Conservation (phyloP, 2,797 vertebrate genomes). For the Xenentodon cancila region DNA sequence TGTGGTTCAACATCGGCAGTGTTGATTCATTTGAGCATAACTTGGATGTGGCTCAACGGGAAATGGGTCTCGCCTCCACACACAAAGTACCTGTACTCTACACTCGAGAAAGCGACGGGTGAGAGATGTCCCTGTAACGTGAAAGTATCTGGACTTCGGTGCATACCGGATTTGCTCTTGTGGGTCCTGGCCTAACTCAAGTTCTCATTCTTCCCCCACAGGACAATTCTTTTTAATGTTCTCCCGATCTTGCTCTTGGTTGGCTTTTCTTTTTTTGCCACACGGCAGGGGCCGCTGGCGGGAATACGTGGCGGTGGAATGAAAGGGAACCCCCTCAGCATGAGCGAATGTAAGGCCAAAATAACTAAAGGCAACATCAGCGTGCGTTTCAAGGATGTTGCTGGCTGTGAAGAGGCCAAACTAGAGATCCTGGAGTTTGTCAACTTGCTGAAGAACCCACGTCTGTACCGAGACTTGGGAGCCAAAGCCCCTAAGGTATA, state of each 20-base stretch:
- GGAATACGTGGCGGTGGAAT: constrained; percentile 84
- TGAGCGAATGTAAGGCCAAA: constrained; percentile 93
- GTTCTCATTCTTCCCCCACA: constrained; percentile 43
- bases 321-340: constrained; percentile 90
- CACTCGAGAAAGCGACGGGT: constrained; percentile 91
- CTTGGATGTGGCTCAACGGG: constrained; percentile 90
- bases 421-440: constrained; percentile 97
- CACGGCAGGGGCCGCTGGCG: constrained; percentile 84
- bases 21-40: constrained; percentile 96
- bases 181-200: not conserved
- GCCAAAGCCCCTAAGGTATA: constrained; percentile 96
- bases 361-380: constrained; percentile 89
- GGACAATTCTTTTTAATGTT: constrained; percentile 87
- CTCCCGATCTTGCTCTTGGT: constrained; percentile 90
- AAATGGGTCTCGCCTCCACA: constrained; percentile 77
- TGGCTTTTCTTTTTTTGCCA: constrained; percentile 86
- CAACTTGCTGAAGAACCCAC: constrained; percentile 94
- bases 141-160: not conserved
- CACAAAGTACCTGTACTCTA: constrained; percentile 92
- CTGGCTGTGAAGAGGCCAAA: constrained; percentile 97
- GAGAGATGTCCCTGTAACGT: constrained; percentile 53
- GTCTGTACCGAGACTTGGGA: constrained; percentile 92
- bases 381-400: constrained; percentile 93
- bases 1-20: constrained; percentile 98
- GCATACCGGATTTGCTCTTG: not conserved